A percentile compares a stretch with the other conserved stretches of the same genome.
phyloP scores from a whole-genome alignment of 2,113 vertebrate species.

The Eulemur macaco region DNA sequence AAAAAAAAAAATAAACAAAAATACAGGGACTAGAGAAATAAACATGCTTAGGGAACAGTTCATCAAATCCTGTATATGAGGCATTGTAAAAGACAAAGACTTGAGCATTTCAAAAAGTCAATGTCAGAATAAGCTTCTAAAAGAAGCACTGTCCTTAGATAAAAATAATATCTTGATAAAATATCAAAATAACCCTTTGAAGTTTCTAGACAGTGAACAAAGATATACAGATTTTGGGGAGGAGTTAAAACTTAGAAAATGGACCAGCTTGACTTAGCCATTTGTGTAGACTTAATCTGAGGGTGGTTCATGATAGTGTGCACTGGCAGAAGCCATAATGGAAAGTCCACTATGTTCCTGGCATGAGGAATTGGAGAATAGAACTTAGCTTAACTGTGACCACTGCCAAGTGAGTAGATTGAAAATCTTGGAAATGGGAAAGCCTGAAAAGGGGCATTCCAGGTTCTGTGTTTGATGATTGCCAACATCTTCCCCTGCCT shows the following conservation, averaged over 20 bases:
- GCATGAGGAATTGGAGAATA: background rate
- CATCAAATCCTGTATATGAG: background rate
- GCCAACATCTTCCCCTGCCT: background rate
- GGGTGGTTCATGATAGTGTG: background rate
- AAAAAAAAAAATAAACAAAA: background rate
- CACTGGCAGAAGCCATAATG: background rate
- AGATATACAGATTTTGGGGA: background rate
- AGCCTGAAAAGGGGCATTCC: too few relatives aligned
- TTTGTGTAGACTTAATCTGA: background rate
- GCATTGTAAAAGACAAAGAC: background rate
- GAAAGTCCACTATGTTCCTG: background rate
- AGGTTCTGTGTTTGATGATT: background rate
- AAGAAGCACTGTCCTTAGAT: background rate
- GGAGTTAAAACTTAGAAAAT: background rate
- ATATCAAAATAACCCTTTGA: background rate
- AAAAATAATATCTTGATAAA: background rate
- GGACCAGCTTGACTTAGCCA: background rate
- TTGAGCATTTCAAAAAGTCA: background rate
- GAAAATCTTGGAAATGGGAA: background rate
- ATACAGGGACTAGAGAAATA: background rate
- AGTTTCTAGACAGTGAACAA: background rate
- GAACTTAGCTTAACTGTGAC: background rate
- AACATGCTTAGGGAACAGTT: background rate
- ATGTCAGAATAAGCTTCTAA: background rate
- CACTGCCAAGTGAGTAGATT: background rate